phyloP scores from a whole-genome alignment of 2,113 vertebrate species.

The Ctenodactylus gundi region DNA sequence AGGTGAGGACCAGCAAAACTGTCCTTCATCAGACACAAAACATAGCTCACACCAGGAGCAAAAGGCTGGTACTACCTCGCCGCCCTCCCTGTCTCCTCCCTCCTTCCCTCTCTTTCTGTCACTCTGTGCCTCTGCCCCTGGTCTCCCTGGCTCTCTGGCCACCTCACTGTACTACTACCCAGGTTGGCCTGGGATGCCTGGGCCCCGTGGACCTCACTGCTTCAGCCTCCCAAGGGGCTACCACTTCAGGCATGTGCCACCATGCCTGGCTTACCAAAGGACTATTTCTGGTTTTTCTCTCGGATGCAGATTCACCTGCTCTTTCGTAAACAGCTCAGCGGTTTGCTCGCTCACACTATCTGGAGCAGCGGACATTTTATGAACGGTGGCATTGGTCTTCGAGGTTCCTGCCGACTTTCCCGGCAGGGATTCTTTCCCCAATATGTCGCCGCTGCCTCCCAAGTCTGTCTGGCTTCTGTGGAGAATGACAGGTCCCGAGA shows the following conservation, averaged over 20 bases:
- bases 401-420: not conserved
- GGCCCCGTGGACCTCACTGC: not conserved
- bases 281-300: not conserved
- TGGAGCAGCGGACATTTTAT: not conserved
- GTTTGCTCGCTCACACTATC: not conserved
- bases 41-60: too few species aligned
- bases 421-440: conserved; percentile 4
- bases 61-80: not conserved
- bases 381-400: not conserved
- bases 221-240: not conserved
- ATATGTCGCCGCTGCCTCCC: not conserved
- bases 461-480: not conserved
- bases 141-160: not conserved
- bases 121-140: not conserved
- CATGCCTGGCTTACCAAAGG: not conserved
- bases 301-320: not conserved
- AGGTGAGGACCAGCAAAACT: too few species aligned
- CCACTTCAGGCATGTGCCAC: too few species aligned
- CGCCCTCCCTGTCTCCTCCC: not conserved
- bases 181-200: not conserved
- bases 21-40: too few species aligned
- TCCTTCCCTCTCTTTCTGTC: not conserved
- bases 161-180: not conserved
- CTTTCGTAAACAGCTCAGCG: not conserved
- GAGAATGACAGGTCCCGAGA: not conserved